A percentile compares a stretch with the other conserved stretches of the same genome.
Evolutionary conservation across 2,797 vertebrate genomes (phyloP).

Genomic region (Serranus cabrilla): DNA sequence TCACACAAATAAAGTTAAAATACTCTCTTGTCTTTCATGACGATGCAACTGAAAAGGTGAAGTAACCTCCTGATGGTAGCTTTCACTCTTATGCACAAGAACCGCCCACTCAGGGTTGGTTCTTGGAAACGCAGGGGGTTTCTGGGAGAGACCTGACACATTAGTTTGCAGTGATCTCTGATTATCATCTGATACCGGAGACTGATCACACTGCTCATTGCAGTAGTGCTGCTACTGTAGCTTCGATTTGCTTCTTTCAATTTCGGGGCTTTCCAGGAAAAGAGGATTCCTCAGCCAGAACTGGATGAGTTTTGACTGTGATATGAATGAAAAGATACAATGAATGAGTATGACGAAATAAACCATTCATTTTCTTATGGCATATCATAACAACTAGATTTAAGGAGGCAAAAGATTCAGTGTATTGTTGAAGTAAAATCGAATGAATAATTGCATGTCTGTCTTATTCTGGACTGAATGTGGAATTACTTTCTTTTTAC

Average conservation of each 20-base stretch:
- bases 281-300: not conserved
- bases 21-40: not conserved
- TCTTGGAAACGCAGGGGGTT: constrained; percentile 39
- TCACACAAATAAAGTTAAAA: too few species aligned
- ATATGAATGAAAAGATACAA: not conserved
- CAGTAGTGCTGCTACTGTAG: too few species aligned
- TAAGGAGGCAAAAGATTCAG: too few species aligned
- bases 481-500: too few species aligned
- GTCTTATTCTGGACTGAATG: too few species aligned
- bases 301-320: not conserved
- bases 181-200: not conserved
- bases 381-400: too few species aligned
- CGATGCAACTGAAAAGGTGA: not conserved
- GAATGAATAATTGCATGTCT: too few species aligned
- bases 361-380: too few species aligned
- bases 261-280: not conserved
- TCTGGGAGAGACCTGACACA: not conserved
- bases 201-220: not conserved
- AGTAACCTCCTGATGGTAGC: not conserved
- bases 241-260: not conserved
- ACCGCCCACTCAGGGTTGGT: not conserved
- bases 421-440: too few species aligned
- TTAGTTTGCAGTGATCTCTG: not conserved
- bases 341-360: not conserved
- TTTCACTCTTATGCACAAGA: not conserved